A percentile compares a stretch with the other conserved stretches of the same genome.
Evolutionary conservation across 2,888 invertebrate genomes (phyloP).

Genomic region (Chloroclystis v-ata): DNA sequence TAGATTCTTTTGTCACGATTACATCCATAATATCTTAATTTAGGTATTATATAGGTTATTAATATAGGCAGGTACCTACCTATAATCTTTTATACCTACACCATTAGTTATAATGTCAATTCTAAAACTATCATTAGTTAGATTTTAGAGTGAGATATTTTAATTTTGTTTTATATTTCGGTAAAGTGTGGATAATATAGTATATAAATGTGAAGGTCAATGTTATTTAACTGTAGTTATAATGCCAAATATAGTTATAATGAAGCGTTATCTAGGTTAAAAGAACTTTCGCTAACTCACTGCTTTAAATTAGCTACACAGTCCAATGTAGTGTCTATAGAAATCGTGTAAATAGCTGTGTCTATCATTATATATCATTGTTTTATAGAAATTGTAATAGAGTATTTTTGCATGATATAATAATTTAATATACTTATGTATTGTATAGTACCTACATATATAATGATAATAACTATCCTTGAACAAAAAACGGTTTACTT

Average conservation of each 20-base stretch:
- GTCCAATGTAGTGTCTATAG: conserved; percentile 42
- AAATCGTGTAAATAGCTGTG: conserved; percentile 23
- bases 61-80: no score
- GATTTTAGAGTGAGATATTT: no score
- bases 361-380: conserved; percentile 8
- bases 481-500: conserved; percentile 5
- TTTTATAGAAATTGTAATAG: conserved; percentile 10
- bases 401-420: conserved; percentile 26
- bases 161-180: no score
- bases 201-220: no score
- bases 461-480: conserved; percentile 4
- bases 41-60: no score
- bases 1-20: no score
- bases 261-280: background rate
- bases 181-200: no score
- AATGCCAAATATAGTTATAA: background rate
- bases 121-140: no score
- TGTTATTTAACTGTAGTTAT: background rate
- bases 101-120: no score
- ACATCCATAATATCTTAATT: no score
- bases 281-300: conserved; percentile 15
- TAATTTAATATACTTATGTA: background rate
- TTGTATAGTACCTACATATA: background rate
- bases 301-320: conserved; percentile 29
- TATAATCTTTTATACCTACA: no score